Evolutionary conservation across 2,888 invertebrate genomes (phyloP).

Genomic region (Drosophila incognita): DNA sequence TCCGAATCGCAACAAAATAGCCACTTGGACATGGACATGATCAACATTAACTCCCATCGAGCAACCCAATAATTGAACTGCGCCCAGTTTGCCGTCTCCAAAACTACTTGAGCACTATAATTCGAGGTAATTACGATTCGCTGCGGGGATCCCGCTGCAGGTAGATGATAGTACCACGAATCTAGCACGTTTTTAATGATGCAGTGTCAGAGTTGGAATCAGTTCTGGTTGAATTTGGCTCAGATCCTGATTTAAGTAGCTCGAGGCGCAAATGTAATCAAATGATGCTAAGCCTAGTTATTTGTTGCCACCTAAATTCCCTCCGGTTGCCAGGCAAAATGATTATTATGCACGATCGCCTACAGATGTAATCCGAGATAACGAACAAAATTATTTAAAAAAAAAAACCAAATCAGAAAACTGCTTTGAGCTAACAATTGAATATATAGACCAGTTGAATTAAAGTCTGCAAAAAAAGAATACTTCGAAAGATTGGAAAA

Average conservation of each 20-base stretch:
- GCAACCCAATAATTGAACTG: conserved; percentile 62
- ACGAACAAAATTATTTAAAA: conserved; percentile 37
- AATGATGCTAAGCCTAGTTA: conserved; percentile 62
- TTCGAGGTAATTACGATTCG: conserved; percentile 66
- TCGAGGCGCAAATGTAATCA: conserved; percentile 50
- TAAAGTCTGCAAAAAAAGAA: conserved; percentile 12
- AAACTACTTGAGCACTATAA: conserved; percentile 64
- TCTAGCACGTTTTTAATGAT: conserved; percentile 78
- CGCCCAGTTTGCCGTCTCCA: conserved; percentile 39
- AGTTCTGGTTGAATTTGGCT: conserved; percentile 39
- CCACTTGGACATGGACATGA: conserved; percentile 8
- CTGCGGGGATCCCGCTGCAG: conserved; percentile 1
- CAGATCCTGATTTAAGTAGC: conserved; percentile 23
- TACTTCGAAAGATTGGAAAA: conserved; percentile 3
- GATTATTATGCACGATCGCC: conserved; percentile 53
- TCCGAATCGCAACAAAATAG: conserved; percentile 6
- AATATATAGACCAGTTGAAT: conserved; percentile 5
- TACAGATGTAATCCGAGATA: conserved; percentile 33
- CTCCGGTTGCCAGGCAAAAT: conserved; percentile 64
- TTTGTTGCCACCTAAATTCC: conserved; percentile 76
- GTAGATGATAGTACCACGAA: conserved; percentile 38
- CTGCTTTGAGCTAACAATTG: conserved; percentile 8
- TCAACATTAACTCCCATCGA: conserved; percentile 28
- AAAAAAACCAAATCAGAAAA: conserved; percentile 19
- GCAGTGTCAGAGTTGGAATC: conserved; percentile 46